Evolutionary conservation across 2,888 invertebrate species (phyloP).

Genomic region (Mythimna ferrago): DNA sequence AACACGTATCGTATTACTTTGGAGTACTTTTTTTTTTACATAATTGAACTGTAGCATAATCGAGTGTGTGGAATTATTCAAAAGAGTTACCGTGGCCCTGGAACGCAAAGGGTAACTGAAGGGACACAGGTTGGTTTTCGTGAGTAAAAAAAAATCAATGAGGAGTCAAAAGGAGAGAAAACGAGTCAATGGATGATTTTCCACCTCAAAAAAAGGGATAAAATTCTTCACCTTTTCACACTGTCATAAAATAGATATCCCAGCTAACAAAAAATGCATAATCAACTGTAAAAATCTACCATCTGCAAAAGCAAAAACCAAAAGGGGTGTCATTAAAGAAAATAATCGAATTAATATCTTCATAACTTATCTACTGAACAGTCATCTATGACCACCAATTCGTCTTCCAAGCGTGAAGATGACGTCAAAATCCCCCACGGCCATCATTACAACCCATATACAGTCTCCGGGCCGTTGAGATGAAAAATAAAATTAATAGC

Average conservation of each 20-base stretch:
- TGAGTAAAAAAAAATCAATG: no score
- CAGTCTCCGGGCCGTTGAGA: slow-evolving; percentile 7
- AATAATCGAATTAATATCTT: slow-evolving; percentile 2
- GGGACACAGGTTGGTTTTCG: no score
- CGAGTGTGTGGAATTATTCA: not conserved
- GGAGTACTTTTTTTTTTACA: slow-evolving; percentile 21
- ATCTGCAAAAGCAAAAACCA: not conserved
- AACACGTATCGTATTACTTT: slow-evolving; percentile 7
- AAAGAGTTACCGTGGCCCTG: no score
- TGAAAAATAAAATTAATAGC: slow-evolving; percentile 39
- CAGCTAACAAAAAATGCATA: no score
- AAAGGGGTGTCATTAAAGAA: no score
- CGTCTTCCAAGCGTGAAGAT: slow-evolving; percentile 16
- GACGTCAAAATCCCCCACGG: slow-evolving; percentile 23
- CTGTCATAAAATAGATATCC: no score
- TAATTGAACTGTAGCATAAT: not conserved
- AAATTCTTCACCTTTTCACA: no score
- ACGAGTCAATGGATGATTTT: no score
- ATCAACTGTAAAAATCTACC: not conserved
- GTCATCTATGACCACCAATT: slow-evolving; percentile 4
- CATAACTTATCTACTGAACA: not conserved
- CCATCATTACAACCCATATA: slow-evolving; percentile 21
- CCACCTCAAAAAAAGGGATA: no score
- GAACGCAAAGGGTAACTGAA: no score
- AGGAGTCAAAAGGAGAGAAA: no score